Evolutionary conservation across 2,113 vertebrate species (phyloP).

Genomic region (Ranitomeya variabilis): DNA sequence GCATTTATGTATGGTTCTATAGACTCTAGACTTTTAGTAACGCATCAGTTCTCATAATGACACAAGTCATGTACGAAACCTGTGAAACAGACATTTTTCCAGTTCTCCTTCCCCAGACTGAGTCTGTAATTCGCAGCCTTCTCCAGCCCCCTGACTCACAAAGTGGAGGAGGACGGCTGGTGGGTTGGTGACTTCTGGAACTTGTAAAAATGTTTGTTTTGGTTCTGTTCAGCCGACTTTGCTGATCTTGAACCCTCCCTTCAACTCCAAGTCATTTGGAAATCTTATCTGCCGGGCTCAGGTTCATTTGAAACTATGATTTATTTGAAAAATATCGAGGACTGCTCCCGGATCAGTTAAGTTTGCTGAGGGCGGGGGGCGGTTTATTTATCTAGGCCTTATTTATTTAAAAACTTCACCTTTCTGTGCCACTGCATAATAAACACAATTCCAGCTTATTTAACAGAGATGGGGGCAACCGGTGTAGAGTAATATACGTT

Average conservation of each 20-base stretch:
- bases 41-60: background rate
- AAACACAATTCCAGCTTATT: conserved; percentile 66
- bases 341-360: conserved; percentile 63
- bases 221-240: conserved; percentile 24
- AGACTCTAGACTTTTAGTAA: too few species aligned
- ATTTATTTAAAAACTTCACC: conserved; percentile 75
- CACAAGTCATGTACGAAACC: background rate
- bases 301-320: conserved; percentile 68
- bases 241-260: conserved; percentile 50
- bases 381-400: conserved; percentile 75
- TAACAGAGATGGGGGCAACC: conserved; percentile 44
- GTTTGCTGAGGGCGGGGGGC: conserved; percentile 64
- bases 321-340: conserved; percentile 69
- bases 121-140: background rate
- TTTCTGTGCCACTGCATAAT: conserved; percentile 64
- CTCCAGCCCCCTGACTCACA: conserved; percentile 31
- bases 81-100: background rate
- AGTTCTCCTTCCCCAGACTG: too few species aligned
- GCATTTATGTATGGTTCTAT: too few species aligned
- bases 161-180: background rate
- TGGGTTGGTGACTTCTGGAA: conserved; percentile 62
- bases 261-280: conserved; percentile 65
- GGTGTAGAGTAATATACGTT: conserved; percentile 37
- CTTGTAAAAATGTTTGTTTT: conserved; percentile 70
- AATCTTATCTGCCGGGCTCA: conserved; percentile 65